phyloP scores from a whole-genome alignment of 2,888 invertebrate species.

The Antheraea yamamai region DNA sequence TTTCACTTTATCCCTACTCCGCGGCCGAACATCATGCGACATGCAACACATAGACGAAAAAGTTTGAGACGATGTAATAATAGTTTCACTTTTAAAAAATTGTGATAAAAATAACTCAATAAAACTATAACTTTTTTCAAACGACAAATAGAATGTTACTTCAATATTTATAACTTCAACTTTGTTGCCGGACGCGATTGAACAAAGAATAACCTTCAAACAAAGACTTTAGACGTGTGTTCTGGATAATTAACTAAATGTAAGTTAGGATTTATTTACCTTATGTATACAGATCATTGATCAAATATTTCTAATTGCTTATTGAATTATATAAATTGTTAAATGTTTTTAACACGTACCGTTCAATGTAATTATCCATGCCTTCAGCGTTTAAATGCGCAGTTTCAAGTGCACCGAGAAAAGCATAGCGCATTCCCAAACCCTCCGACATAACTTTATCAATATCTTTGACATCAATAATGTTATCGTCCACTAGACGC shows the following conservation, averaged over 20 bases:
- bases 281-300: background rate
- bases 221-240: background rate
- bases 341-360: slow-evolving; percentile 45
- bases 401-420: slow-evolving; percentile 96
- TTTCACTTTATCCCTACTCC: too few species aligned
- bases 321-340: background rate
- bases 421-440: slow-evolving; percentile 96
- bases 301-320: too few species aligned
- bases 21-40: too few species aligned
- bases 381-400: slow-evolving; percentile 97
- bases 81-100: too few species aligned
- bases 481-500: slow-evolving; percentile 91
- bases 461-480: slow-evolving; percentile 93
- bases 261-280: too few species aligned
- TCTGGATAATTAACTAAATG: too few species aligned
- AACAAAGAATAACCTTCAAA: background rate
- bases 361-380: slow-evolving; percentile 83
- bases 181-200: too few species aligned
- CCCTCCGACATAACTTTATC: slow-evolving; percentile 97
- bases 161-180: too few species aligned
- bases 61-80: too few species aligned
- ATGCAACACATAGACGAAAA: too few species aligned
- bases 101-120: background rate
- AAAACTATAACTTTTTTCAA: background rate
- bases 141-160: too few species aligned